phyloP scores from a whole-genome alignment of 2,797 vertebrate species.

The Manis javanica region DNA sequence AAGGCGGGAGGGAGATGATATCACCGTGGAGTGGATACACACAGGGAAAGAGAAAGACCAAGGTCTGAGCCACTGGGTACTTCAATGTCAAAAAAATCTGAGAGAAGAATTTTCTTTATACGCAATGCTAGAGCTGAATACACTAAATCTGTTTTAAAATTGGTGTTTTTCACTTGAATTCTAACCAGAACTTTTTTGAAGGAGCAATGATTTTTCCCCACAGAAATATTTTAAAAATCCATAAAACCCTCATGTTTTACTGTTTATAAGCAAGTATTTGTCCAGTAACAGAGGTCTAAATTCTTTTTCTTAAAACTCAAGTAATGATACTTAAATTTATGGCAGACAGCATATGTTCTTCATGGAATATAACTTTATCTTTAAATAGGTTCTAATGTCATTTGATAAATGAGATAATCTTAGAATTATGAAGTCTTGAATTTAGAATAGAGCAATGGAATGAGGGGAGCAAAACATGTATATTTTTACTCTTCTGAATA shows the following conservation, averaged over 20 bases:
- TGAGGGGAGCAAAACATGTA: background rate
- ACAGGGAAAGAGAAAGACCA: background rate
- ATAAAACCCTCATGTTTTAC: background rate
- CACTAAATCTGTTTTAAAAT: background rate
- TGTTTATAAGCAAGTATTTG: background rate
- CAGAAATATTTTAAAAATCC: background rate
- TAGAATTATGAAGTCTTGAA: background rate
- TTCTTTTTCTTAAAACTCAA: background rate
- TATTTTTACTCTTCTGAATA: background rate
- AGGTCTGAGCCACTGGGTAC: background rate
- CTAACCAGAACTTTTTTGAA: slow-evolving; percentile 21
- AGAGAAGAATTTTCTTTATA: background rate
- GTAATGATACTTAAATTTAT: background rate
- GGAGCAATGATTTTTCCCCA: background rate
- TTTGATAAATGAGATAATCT: background rate
- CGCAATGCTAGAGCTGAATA: background rate
- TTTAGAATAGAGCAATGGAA: background rate
- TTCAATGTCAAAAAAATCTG: background rate
- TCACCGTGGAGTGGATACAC: background rate
- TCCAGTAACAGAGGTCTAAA: background rate
- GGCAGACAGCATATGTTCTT: background rate
- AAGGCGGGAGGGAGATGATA: background rate
- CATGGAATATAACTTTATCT: background rate
- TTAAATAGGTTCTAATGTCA: background rate
- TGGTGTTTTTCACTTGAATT: background rate